Conservation (phyloP, 2,797 vertebrate species). For the Manis crassicaudata region DNA sequence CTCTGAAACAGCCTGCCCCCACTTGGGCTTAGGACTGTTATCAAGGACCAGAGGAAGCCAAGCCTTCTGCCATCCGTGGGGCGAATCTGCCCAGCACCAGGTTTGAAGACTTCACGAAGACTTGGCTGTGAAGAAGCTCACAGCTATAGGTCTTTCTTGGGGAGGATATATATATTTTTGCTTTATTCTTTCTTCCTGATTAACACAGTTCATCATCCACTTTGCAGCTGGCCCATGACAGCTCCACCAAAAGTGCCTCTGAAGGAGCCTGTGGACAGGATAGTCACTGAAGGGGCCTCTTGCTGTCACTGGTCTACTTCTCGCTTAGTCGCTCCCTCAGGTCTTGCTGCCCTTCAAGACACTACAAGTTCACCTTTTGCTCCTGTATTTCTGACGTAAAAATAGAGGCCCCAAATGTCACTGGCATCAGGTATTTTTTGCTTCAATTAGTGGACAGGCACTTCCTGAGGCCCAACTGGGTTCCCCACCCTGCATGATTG, state of each 20-base stretch:
- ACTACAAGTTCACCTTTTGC: neutral
- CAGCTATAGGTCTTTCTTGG: neutral
- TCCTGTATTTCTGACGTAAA: neutral
- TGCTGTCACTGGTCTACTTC: neutral
- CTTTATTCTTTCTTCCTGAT: conserved; percentile 1
- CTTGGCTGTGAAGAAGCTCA: neutral
- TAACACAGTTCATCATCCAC: neutral
- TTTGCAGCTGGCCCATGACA: neutral
- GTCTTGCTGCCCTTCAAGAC: neutral
- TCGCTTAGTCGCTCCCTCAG: neutral
- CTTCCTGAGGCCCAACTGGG: neutral
- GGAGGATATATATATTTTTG: neutral
- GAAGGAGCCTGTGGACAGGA: neutral
- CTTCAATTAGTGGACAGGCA: neutral
- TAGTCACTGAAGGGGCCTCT: neutral
- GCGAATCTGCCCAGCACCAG: neutral
- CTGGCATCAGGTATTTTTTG: neutral
- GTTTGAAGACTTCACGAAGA: neutral
- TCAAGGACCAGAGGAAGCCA: neutral
- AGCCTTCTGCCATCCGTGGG: neutral
- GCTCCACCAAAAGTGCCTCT: neutral
- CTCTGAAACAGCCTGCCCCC: neutral
- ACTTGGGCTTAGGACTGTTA: neutral
- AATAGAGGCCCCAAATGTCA: neutral
- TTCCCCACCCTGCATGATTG: neutral